phyloP scores from a whole-genome alignment of 2,113 vertebrate genomes.

The Amblyornis subalaris region DNA sequence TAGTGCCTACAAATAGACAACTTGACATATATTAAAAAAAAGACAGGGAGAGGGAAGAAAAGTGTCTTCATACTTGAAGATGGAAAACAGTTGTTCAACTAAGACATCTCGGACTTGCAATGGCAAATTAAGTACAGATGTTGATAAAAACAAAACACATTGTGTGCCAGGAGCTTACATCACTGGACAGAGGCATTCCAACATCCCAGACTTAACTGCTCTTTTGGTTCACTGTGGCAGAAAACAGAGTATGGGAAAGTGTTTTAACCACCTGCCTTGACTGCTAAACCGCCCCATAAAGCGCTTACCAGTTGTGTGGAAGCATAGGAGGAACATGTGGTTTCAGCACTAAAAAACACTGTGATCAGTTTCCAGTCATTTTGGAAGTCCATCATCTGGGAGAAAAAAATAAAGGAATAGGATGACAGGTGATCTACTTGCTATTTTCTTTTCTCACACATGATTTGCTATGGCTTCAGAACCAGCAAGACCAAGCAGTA shows the following conservation, averaged over 20 bases:
- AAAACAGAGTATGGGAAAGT: not conserved
- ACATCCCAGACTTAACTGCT: not conserved
- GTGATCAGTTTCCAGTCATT: conserved; percentile 93
- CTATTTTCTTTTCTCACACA: not conserved
- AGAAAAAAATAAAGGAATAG: not conserved
- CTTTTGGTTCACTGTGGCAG: not conserved
- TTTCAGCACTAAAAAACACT: conserved; percentile 84
- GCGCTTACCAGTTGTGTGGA: conserved; percentile 39
- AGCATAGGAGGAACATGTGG: conserved; percentile 74
- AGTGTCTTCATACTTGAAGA: not conserved
- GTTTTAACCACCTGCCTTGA: not conserved
- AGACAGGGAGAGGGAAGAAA: not conserved
- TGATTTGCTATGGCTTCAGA: not conserved
- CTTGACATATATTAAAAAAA: not conserved
- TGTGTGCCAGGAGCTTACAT: not conserved
- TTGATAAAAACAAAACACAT: not conserved
- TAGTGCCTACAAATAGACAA: not conserved
- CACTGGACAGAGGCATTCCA: not conserved
- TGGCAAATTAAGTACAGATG: not conserved
- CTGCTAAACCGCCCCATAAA: not conserved
- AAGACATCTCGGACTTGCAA: not conserved
- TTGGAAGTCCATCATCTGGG: conserved; percentile 80
- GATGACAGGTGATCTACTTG: not conserved
- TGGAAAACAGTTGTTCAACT: not conserved
- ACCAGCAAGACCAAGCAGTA: not conserved